These are phyloP conservation scores for Microcebus jonahi DNA, from an alignment of 2,113 vertebrate species.

Conservation along the genomic window DNA sequence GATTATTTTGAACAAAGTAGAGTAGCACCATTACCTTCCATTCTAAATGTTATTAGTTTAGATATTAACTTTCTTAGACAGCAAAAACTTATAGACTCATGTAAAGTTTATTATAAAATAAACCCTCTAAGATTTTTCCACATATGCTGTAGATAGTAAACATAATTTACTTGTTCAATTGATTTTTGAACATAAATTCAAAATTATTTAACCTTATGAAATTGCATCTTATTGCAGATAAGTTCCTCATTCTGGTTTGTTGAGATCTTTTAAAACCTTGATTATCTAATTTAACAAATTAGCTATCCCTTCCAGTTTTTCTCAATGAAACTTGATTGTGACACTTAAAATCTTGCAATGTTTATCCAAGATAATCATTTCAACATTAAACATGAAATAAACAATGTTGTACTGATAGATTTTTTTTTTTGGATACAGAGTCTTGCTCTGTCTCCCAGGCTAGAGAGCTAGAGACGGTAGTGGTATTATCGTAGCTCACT, in stretches of 20 bases:
- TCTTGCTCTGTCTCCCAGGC: background rate
- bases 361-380: constrained; percentile 25
- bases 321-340: background rate
- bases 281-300: constrained; percentile 35
- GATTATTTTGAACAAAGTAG: background rate
- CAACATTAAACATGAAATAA: background rate
- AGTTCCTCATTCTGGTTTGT: background rate
- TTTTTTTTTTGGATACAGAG: background rate
- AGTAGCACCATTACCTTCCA: background rate
- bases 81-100: background rate
- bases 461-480: too few species aligned
- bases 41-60: background rate
- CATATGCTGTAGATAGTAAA: background rate
- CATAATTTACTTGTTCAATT: background rate
- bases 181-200: constrained; percentile 20
- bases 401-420: background rate
- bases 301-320: background rate
- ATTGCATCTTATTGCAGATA: background rate
- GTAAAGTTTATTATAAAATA: constrained; percentile 41
- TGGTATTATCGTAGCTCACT: too few species aligned
- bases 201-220: constrained; percentile 45
- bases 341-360: background rate
- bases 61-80: background rate
- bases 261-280: constrained; percentile 26
- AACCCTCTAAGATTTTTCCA: constrained; percentile 22